Base-by-base conservation (phyloP, 2,888 invertebrate genomes). In the Ligdia adustata region DNA sequence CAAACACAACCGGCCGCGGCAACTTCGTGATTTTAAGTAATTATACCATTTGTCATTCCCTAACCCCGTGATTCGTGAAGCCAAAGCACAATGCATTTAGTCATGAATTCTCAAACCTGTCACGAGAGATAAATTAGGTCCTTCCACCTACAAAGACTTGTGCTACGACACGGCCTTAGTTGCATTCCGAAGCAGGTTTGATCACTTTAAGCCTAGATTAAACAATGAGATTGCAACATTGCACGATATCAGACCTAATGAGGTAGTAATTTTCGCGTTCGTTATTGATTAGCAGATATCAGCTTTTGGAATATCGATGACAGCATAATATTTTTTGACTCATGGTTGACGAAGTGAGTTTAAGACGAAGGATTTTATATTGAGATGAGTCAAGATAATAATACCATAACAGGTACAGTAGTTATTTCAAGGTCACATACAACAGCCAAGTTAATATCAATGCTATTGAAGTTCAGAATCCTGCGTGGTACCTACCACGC, bases 21-120 rank as follows among this genome's bases (percentile, higher is more conserved):
- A 20, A 46, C 35, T 39, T 56, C 53, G 53, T 53, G 48, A 46
- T 58, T 66, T 56, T 61, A 66, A 69, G 64, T 79, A 80, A 81
- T 81, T 77, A 75, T 66, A 71, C 55, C 78, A 82, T 82, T 82
- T 79, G 79, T 82, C 82, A 79, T 72, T 70, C 67, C 64, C 61
- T 54, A 50, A 58, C 65, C 63, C 50, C 60, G 39, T 53, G 54
- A 54, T 59, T 55, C 54, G 56, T 48, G 52, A 57, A 11, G 3
- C 11, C 26, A 26, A 26, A 37, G 42, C 45, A 54, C 58, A 66
- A 58, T 64, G 59, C 62, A 55, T 59, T 51, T 57, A 69, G 69
- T 66, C 66, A 64, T 56, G 60, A 64, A 72, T 77, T 77, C 79
- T 69, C 77, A 76, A 67, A 69, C 64, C 74, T 77, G 79, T 77